Conservation (phyloP, 2,113 vertebrate species). For the Dromas ardeola region DNA sequence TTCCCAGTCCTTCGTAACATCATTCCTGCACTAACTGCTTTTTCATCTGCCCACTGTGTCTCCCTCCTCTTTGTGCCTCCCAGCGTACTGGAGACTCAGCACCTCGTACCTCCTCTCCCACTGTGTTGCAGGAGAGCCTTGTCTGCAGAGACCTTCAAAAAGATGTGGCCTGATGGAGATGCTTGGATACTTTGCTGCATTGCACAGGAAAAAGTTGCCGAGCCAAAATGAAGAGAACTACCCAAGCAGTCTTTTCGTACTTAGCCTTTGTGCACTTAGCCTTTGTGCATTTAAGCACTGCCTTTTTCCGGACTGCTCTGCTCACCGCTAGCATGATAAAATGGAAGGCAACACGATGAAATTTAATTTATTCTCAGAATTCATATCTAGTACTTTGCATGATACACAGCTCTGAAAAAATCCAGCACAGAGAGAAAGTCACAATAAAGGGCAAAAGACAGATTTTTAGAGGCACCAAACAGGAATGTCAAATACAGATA, state of each 20-base stretch:
- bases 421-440: neutral
- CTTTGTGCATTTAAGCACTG: neutral
- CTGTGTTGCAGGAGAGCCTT: neutral
- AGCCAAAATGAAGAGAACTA: neutral
- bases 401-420: neutral
- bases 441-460: neutral
- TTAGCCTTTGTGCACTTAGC: accelerated
- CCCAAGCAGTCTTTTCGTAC: neutral
- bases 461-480: neutral
- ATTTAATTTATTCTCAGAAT: neutral
- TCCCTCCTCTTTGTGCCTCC: neutral
- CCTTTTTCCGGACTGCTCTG: neutral
- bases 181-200: neutral
- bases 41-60: neutral
- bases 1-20: neutral
- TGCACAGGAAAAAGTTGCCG: neutral
- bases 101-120: neutral
- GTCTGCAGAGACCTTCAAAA: neutral
- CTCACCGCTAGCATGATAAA: neutral
- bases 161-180: neutral
- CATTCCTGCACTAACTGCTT: neutral
- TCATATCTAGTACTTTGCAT: neutral
- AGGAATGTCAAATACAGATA: neutral
- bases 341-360: neutral
- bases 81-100: neutral